Conservation (phyloP, 2,888 invertebrate species). For the Frankliniella fusca region DNA sequence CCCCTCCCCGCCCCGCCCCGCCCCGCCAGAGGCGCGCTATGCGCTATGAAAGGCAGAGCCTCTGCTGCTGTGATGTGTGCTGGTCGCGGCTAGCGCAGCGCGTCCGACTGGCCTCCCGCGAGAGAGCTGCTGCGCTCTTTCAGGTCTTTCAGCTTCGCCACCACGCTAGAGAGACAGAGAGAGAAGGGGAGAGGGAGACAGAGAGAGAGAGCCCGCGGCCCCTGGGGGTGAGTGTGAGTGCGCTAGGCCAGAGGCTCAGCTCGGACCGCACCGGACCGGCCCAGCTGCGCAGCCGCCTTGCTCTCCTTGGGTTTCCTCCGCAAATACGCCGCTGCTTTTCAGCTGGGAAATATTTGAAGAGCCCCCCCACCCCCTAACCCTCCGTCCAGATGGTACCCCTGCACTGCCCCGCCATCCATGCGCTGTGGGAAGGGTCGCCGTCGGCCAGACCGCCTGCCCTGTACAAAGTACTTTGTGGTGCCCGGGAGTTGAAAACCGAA, state of each 20-base stretch:
- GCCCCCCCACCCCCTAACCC: not conserved
- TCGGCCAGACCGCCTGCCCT: not conserved
- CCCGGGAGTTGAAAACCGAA: not conserved
- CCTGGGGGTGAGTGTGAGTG: not conserved
- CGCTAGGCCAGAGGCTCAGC: not conserved
- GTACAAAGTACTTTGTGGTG: not conserved
- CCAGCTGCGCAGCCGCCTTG: not conserved
- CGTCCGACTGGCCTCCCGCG: too few species aligned
- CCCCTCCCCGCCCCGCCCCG: too few species aligned
- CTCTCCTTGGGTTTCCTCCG: not conserved
- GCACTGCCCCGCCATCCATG: not conserved
- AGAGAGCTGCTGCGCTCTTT: too few species aligned
- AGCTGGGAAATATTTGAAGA: not conserved
- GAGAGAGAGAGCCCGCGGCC: too few species aligned
- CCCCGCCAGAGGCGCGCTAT: too few species aligned
- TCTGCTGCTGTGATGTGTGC: too few species aligned
- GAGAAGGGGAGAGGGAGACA: too few species aligned
- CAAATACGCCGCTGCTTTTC: not conserved
- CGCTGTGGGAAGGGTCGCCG: not conserved
- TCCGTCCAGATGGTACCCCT: not conserved
- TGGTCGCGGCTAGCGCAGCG: too few species aligned
- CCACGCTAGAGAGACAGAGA: too few species aligned
- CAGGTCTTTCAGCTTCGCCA: too few species aligned
- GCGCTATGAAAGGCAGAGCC: too few species aligned
- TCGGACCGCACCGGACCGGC: not conserved